phyloP scores from a whole-genome alignment of 1,140 invertebrate species.

The Agrypnia vestita region DNA sequence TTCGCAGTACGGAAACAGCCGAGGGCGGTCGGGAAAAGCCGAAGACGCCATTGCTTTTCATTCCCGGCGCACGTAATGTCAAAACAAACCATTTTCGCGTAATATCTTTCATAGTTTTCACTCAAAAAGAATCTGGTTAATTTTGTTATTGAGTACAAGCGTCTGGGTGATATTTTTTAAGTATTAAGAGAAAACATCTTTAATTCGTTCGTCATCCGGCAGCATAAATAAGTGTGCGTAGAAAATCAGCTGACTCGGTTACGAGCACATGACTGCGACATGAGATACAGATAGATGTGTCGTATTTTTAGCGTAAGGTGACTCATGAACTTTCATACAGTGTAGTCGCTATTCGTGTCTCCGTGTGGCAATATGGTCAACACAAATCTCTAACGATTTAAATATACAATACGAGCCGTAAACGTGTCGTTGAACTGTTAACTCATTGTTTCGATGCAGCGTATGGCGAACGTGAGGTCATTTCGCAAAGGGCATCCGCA shows the following conservation, averaged over 20 bases:
- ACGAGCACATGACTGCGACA: neutral
- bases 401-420: too few relatives aligned
- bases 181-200: too few relatives aligned
- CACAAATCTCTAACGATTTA: too few relatives aligned
- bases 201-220: neutral
- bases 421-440: too few relatives aligned
- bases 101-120: neutral
- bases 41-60: constrained; percentile 17
- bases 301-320: neutral
- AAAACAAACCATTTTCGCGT: constrained; percentile 11
- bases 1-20: neutral
- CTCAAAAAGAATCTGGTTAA: neutral
- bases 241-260: neutral
- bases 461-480: too few relatives aligned
- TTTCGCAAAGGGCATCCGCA: too few relatives aligned
- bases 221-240: neutral
- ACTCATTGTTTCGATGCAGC: too few relatives aligned
- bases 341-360: too few relatives aligned
- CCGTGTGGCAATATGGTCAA: too few relatives aligned
- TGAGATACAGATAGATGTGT: neutral
- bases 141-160: too few relatives aligned
- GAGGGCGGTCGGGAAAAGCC: neutral
- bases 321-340: constrained; percentile 1
- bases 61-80: constrained; percentile 16
- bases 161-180: too few relatives aligned